phyloP scores from a whole-genome alignment of 1,140 invertebrate genomes.

The Aphelinus atriplicis region DNA sequence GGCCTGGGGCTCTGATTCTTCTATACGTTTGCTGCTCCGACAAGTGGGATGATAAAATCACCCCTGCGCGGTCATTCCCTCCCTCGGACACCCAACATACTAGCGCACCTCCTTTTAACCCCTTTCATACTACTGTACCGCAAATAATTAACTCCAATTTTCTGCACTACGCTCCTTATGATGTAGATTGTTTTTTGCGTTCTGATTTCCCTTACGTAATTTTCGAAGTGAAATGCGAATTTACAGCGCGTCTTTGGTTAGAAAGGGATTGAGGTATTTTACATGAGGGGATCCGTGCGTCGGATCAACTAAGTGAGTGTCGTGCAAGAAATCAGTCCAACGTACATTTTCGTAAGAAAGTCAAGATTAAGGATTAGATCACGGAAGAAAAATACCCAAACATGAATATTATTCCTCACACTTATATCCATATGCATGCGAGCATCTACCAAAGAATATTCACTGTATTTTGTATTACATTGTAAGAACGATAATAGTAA shows the following conservation, averaged over 20 bases:
- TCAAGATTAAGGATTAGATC: too few relatives aligned
- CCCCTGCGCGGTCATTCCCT: constrained; percentile 49
- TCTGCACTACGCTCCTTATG: background rate
- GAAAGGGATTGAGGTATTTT: too few relatives aligned
- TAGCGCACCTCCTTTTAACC: background rate
- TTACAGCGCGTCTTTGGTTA: background rate
- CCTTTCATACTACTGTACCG: background rate
- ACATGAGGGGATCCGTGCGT: too few relatives aligned
- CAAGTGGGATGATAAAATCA: constrained; percentile 46
- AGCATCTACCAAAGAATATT: too few relatives aligned
- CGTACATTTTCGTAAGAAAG: too few relatives aligned
- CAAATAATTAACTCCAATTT: constrained; percentile 4
- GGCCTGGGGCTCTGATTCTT: constrained; percentile 37
- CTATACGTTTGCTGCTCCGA: constrained; percentile 20
- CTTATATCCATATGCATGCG: too few relatives aligned
- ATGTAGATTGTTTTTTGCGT: background rate
- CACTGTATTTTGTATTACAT: too few relatives aligned
- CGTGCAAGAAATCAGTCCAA: too few relatives aligned
- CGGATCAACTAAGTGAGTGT: too few relatives aligned
- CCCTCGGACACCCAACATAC: constrained; percentile 34
- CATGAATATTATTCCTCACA: too few relatives aligned
- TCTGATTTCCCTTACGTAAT: constrained; percentile 20
- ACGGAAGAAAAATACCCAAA: too few relatives aligned
- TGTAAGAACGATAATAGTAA: too few relatives aligned
- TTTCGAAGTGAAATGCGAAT: constrained; percentile 5